Conservation (phyloP, 2,113 vertebrate species). For the Apodemus sylvaticus region DNA sequence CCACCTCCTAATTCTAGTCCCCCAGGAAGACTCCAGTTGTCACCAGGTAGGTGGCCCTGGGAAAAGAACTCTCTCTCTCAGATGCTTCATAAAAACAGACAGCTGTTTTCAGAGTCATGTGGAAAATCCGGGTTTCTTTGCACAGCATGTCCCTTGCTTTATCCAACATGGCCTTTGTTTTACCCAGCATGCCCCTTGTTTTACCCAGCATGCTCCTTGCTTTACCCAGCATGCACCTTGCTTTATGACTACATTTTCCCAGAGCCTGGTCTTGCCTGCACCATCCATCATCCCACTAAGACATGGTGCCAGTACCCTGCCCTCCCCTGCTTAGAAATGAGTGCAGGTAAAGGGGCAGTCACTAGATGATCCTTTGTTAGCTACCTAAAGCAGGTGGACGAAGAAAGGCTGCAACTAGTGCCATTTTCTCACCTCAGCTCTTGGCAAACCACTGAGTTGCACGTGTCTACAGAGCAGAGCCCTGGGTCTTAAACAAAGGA, state of each 20-base stretch:
- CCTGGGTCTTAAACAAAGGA: background rate
- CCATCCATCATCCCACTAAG: too few species aligned
- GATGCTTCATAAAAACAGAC: background rate
- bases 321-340: background rate
- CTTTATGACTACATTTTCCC: background rate
- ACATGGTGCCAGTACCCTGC: accelerated
- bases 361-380: background rate
- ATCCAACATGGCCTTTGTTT: too few species aligned
- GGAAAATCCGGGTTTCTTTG: background rate
- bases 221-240: background rate
- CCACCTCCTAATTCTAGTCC: conserved; percentile 81
- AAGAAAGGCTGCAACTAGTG: background rate
- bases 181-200: background rate
- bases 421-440: background rate
- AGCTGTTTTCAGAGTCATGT: background rate
- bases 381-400: background rate
- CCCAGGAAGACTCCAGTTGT: conserved; percentile 83
- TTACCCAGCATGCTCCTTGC: background rate
- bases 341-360: background rate
- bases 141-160: background rate
- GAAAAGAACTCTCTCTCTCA: background rate
- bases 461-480: background rate
- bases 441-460: background rate
- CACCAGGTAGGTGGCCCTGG: conserved; percentile 79
- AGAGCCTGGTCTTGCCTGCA: background rate